Percentiles rank a stretch among this genome's conserved stretches.
Evolutionary conservation across 2,888 invertebrate species (phyloP).

Genomic region (Bombylius discolor): DNA sequence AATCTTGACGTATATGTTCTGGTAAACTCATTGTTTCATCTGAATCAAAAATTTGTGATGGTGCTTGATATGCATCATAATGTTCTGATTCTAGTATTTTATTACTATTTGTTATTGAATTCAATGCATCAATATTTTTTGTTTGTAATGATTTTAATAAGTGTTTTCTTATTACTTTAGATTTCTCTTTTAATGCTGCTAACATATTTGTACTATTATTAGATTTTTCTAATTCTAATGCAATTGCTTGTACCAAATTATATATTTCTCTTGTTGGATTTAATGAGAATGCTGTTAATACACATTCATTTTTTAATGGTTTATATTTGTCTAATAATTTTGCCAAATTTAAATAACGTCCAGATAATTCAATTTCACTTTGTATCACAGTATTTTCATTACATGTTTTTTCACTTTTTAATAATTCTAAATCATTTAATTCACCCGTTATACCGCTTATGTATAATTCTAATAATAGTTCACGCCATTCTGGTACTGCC

Average conservation of each 20-base stretch:
- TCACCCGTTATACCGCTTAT: slow-evolving; percentile 48
- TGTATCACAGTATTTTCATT: slow-evolving; percentile 39
- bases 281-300: slow-evolving; percentile 49
- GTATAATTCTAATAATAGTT: slow-evolving; percentile 38
- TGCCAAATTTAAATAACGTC: slow-evolving; percentile 42
- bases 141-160: neutral
- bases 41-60: slow-evolving; percentile 36
- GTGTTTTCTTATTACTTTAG: no score
- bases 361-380: slow-evolving; percentile 38
- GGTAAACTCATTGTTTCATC: slow-evolving; percentile 35
- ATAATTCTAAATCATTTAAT: slow-evolving; percentile 47
- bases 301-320: slow-evolving; percentile 45
- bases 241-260: slow-evolving; percentile 40
- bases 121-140: slow-evolving; percentile 24
- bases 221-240: slow-evolving; percentile 15
- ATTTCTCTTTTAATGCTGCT: no score
- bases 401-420: slow-evolving; percentile 31
- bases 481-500: slow-evolving; percentile 6
- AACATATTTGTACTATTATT: neutral
- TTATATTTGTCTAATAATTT: slow-evolving; percentile 40
- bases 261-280: slow-evolving; percentile 43
- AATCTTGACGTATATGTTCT: slow-evolving; percentile 43
- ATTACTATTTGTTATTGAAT: slow-evolving; percentile 21
- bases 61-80: slow-evolving; percentile 26
- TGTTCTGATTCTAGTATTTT: slow-evolving; percentile 14